Conservation (phyloP, 2,113 vertebrate genomes). For the Etheostoma spectabile region DNA sequence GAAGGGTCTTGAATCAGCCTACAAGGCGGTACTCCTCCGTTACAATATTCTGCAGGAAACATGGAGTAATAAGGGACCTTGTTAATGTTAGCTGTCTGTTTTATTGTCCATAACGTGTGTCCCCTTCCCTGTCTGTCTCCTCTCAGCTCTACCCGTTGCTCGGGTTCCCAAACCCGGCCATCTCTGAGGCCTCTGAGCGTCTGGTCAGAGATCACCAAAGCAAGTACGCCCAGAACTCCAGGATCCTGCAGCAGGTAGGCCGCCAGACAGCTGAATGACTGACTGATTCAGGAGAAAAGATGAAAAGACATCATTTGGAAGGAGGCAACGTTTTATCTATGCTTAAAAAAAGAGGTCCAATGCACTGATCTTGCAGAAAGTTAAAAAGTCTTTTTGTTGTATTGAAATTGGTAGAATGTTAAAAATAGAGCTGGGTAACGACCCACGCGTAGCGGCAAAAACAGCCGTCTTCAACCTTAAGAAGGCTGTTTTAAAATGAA, state of each 20-base stretch:
- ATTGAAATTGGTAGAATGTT: too few relatives aligned
- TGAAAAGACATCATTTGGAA: neutral
- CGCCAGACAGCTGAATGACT: neutral
- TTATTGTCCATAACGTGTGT: neutral
- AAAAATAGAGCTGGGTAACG: too few relatives aligned
- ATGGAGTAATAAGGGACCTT: neutral
- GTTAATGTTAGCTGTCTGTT: neutral
- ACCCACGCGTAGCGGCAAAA: too few relatives aligned
- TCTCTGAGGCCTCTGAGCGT: conserved; percentile 75
- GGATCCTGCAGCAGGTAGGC: conserved; percentile 85
- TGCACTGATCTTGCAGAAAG: too few relatives aligned
- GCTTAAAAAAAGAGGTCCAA: too few relatives aligned
- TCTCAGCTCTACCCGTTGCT: conserved; percentile 78
- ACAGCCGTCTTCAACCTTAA: too few relatives aligned
- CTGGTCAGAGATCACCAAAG: conserved; percentile 80
- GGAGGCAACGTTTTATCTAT: too few relatives aligned
- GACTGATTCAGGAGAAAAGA: neutral
- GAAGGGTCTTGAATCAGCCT: too few relatives aligned
- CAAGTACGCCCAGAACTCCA: conserved; percentile 61
- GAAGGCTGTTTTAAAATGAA: too few relatives aligned
- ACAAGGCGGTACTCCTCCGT: neutral
- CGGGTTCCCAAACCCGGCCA: conserved; percentile 75
- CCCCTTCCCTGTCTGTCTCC: conserved; percentile 3
- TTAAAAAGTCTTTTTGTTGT: too few relatives aligned
- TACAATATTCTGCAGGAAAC: neutral